phyloP scores from a whole-genome alignment of 2,888 invertebrate species.

The Drosophila neutralis region DNA sequence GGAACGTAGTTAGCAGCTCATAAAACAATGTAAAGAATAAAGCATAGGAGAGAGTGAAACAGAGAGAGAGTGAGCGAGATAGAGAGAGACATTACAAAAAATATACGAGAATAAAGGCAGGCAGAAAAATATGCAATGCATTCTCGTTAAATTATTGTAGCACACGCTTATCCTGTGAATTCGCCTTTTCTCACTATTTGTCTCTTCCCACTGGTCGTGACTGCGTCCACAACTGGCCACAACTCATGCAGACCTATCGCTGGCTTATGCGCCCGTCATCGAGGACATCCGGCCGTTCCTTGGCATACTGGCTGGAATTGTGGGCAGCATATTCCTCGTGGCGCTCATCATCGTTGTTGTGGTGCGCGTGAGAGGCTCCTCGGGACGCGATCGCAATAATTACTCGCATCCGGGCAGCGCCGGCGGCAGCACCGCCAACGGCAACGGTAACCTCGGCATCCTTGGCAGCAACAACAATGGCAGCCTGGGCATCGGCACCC shows the following conservation, averaged over 20 bases:
- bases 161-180: constrained; percentile 38
- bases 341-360: constrained; percentile 86
- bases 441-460: constrained; percentile 70
- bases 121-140: constrained; percentile 45
- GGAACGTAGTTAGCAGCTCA: constrained; percentile 79
- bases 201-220: neutral
- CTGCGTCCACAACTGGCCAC: neutral
- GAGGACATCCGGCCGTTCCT: constrained; percentile 86
- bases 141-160: constrained; percentile 48
- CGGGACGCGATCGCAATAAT: constrained; percentile 84
- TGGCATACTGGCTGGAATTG: constrained; percentile 86
- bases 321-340: constrained; percentile 86
- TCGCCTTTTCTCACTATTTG: constrained; percentile 17
- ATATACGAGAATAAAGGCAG: constrained; percentile 30
- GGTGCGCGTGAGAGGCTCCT: constrained; percentile 85
- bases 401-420: constrained; percentile 83
- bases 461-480: constrained; percentile 78
- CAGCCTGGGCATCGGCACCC: constrained; percentile 77
- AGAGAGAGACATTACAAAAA: constrained; percentile 4
- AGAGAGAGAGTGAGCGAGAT: constrained; percentile 2
- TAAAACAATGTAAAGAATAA: constrained; percentile 69
- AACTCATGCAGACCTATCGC: constrained; percentile 78
- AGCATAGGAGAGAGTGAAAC: constrained; percentile 19
- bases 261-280: constrained; percentile 85
- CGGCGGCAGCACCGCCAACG: constrained; percentile 54